phyloP scores from a whole-genome alignment of 1,140 invertebrate species.

The Hormaphis cornu region DNA sequence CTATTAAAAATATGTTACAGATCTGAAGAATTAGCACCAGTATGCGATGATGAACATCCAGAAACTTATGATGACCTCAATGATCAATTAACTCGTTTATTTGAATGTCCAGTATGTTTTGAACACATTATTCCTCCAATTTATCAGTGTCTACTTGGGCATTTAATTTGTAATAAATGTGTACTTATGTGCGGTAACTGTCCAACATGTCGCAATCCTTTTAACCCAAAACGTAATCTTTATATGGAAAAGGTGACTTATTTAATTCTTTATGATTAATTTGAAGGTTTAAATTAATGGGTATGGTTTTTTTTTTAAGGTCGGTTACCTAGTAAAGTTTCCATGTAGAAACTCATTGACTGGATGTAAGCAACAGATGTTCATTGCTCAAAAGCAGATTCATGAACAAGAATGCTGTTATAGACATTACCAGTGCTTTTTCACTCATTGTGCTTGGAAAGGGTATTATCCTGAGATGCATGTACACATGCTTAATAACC shows the following conservation, averaged over 20 bases:
- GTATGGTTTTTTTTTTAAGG: conserved; percentile 22
- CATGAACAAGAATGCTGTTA: conserved; percentile 37
- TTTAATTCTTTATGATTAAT: not conserved
- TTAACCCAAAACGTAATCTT: conserved; percentile 36
- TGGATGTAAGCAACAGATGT: conserved; percentile 36
- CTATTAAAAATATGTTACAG: not conserved
- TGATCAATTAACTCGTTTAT: conserved; percentile 34
- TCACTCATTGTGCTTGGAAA: conserved; percentile 36
- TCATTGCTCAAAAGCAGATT: conserved; percentile 34
- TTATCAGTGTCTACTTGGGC: conserved; percentile 38
- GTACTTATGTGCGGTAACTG: conserved; percentile 34
- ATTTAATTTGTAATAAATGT: conserved; percentile 37
- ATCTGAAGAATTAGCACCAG: not conserved
- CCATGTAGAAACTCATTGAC: conserved; percentile 37
- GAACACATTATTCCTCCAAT: conserved; percentile 38
- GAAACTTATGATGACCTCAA: conserved; percentile 34
- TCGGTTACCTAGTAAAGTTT: conserved; percentile 36
- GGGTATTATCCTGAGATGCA: conserved; percentile 36
- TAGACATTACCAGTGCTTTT: conserved; percentile 37
- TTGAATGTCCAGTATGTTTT: conserved; percentile 40
- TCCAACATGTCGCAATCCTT: conserved; percentile 37
- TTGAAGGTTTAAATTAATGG: not conserved
- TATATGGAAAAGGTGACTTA: conserved; percentile 37
- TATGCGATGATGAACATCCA: conserved; percentile 15
- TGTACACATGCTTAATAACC: conserved; percentile 34